Evolutionary conservation across 2,113 vertebrate genomes (phyloP).

Genomic region (Protobothrops mucrosquamatus): DNA sequence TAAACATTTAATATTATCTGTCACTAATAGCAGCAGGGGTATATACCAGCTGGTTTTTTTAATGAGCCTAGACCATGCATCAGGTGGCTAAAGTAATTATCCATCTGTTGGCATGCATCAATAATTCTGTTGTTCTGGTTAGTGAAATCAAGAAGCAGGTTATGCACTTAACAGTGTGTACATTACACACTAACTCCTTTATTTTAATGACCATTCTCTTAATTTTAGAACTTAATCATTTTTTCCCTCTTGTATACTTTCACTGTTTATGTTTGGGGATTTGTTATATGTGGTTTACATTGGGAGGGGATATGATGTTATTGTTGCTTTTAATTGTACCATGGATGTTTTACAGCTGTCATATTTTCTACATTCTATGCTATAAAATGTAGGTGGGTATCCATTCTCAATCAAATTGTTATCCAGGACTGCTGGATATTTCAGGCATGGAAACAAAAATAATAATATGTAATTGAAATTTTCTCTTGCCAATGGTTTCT

Average conservation of each 20-base stretch:
- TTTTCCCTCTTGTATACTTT: not conserved
- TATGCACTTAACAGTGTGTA: not conserved
- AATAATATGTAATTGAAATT: not conserved
- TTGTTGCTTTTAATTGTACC: not conserved
- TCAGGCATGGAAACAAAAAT: not conserved
- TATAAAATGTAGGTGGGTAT: not conserved
- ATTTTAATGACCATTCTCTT: not conserved
- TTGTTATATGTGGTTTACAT: not conserved
- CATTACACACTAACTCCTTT: not conserved
- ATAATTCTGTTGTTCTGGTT: not conserved
- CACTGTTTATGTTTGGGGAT: not conserved
- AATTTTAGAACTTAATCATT: not conserved
- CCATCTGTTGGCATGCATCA: not conserved
- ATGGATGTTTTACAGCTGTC: not conserved
- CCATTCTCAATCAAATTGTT: not conserved
- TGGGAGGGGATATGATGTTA: not conserved
- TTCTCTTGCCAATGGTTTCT: not conserved
- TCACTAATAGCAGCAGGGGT: not conserved
- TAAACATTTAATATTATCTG: not conserved
- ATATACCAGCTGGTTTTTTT: not conserved
- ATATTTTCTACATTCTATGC: not conserved
- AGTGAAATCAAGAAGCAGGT: not conserved
- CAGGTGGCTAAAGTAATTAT: not conserved
- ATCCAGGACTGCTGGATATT: not conserved
- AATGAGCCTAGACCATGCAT: not conserved